Evolutionary conservation across 1,140 invertebrate genomes (phyloP), one percentile per base, ranked within the genome.

Genomic region (Drosophila seguyi): DNA sequence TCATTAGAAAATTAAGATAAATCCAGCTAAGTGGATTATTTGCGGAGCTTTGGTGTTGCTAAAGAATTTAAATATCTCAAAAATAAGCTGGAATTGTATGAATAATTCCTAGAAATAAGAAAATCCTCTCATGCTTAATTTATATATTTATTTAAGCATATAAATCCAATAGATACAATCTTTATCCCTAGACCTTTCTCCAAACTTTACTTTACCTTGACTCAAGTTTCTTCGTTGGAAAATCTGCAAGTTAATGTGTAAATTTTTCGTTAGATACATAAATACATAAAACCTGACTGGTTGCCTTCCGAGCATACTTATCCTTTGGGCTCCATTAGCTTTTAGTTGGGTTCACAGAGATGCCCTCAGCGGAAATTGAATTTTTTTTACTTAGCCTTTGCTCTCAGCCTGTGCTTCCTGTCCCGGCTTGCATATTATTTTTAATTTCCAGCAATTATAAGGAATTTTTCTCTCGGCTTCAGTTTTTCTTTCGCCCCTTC

Each of bases 381-480:
- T 84, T 84, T 88, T 83, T 79, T 47, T 47, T 42, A 1, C 41
- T 42, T 44, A 79, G 34, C 52, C 74, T 29, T 62, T 78, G 36
- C 60, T 52, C 41, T 22, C 34, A 38, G 52, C 58, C 25, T 50
- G 42, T 48, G 44, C 45, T 34, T 61, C 38, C 45, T 27, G 3
- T 38, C 38, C 36, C 56, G 42, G 47, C 42, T 57, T 76, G 41
- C 73, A 52, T 67, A 69, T 73, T 68, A 69, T 75, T 62, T 76
- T 79, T 79, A 66, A 72, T 83, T 79, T 73, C 52, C 41, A 78
- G 62, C 84, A 87, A 87, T 88, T 83, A 83, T 71, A 84, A 78
- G 80, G 56, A 65, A 80, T 65, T 87, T 61, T 80, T 68, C 67
- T 57, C 68, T 48, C 27, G 53, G 52, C 69, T n/a, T 25, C 34